phyloP scores from a whole-genome alignment of 2,888 invertebrate species.

The Lepeophtheirus nordmannii region DNA sequence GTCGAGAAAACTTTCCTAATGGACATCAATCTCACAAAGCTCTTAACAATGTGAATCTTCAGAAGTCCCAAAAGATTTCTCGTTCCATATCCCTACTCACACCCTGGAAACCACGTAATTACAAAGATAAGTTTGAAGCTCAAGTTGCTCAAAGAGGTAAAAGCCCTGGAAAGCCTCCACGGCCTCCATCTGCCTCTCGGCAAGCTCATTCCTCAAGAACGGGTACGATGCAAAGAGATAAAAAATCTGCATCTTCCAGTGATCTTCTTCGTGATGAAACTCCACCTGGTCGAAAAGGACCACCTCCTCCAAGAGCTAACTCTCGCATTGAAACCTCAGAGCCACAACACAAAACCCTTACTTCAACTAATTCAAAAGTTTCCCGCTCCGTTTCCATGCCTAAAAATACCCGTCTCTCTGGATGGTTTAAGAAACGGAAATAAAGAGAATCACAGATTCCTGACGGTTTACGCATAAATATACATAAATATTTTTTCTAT shows the following conservation, averaged over 20 bases:
- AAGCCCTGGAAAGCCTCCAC: constrained; percentile 19
- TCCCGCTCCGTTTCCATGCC: constrained; percentile 28
- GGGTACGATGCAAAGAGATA: neutral
- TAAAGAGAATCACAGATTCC: neutral
- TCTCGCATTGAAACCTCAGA: neutral
- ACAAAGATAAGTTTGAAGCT: constrained; percentile 5
- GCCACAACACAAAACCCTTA: neutral
- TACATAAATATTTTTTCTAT: too few species aligned
- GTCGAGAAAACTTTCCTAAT: neutral
- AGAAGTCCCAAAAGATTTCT: constrained; percentile 23
- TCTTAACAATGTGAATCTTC: neutral
- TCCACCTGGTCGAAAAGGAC: neutral
- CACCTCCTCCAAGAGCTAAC: neutral
- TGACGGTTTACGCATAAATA: too few species aligned
- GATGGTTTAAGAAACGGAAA: constrained; percentile 27
- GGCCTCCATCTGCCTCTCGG: constrained; percentile 14
- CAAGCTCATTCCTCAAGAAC: constrained; percentile 6
- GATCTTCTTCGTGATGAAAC: constrained; percentile 22
- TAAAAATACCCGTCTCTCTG: constrained; percentile 28
- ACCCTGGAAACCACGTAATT: constrained; percentile 19
- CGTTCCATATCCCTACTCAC: constrained; percentile 23
- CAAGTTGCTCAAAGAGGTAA: neutral
- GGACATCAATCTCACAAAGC: neutral
- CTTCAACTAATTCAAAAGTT: constrained; percentile 24
- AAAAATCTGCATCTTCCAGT: constrained; percentile 19